These are phyloP conservation scores for Ceratina calcarata DNA, from an alignment of 1,140 invertebrate genomes.

Conservation along the genomic window DNA sequence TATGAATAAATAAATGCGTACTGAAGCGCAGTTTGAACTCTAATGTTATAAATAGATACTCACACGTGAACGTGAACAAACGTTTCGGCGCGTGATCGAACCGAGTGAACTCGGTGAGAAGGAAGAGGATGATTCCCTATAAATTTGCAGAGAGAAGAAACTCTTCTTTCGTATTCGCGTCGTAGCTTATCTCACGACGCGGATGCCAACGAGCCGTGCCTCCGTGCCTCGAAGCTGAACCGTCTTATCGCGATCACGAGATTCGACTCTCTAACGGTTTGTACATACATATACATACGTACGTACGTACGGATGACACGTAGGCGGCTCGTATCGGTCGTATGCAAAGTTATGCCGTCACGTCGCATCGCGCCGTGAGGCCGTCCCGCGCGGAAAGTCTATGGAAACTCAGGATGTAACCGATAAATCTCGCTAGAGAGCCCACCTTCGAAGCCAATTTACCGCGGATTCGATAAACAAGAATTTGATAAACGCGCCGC, in stretches of 20 bases:
- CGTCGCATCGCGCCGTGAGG: constrained; percentile 44
- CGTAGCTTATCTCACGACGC: constrained; percentile 59
- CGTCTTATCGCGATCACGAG: constrained; percentile 61
- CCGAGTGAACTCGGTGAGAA: background rate
- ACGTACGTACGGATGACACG: constrained; percentile 52
- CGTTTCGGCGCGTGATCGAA: background rate
- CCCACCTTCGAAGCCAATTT: constrained; percentile 51
- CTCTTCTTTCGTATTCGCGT: constrained; percentile 61
- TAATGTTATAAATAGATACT: no score
- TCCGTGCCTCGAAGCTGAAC: constrained; percentile 44
- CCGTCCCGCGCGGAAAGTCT: constrained; percentile 56
- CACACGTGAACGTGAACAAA: constrained; percentile 4
- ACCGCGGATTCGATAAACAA: constrained; percentile 56
- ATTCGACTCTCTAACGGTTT: constrained; percentile 61
- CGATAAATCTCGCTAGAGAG: constrained; percentile 56
- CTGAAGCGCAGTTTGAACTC: no score
- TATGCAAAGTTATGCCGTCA: constrained; percentile 63
- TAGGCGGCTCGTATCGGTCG: constrained; percentile 58
- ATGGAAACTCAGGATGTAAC: constrained; percentile 49
- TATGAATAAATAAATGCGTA: no score
- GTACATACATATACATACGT: constrained; percentile 42
- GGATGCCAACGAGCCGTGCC: constrained; percentile 58
- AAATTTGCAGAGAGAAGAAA: constrained; percentile 48
- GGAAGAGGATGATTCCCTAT: constrained; percentile 49
- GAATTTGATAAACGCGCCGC: constrained; percentile 51